Evolutionary conservation across 2,888 invertebrate species (phyloP), one percentile per base, ranked within the genome.

Genomic region (Sepiola atlantica): DNA sequence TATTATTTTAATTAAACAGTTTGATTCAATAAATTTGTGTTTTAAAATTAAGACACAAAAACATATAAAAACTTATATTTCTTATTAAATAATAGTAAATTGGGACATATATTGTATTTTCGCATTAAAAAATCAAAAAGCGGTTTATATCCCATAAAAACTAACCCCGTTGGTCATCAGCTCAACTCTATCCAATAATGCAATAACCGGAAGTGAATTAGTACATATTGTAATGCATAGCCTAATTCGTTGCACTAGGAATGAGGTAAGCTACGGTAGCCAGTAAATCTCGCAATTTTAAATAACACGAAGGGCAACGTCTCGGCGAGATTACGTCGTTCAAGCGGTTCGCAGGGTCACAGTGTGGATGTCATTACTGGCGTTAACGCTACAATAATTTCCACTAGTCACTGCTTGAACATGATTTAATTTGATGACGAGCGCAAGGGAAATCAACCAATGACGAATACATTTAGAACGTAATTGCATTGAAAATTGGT

Each of bases 181-280:
- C n/a, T 32, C n/a, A 10, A 32, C 16, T n/a, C 77, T n/a, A 16
- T 77, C n/a, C 77, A n/a, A 77, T 16, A 12, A 77, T n/a, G 77
- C n/a, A 77, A 77, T 77, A 77, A n/a, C 77, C 77, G n/a, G 77
- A n/a, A 77, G 77, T 77, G 77, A 77, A 77, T 77, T 77, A 77
- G 77, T 77, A 77, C 77, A 77, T 77, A 77, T 77, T 77, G n/a
- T 77, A 77, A 77, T 77, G 77, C 77, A 32, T 77, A n/a, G 77
- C n/a, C 16, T 77, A 77, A 77, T 77, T 77, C 77, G 77, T n/a
- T 77, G 77, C 77, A 77, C 77, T 32, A 16, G 77, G 77, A 77
- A 77, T 77, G 77, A 77, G 77, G 16, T n/a, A n/a, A 77, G 77
- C 77, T 77, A n/a, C 77, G 32, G 77, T 77, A n/a, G 77, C 77